These are phyloP conservation scores for Galaxea fascicularis DNA, from an alignment of 92 coral and sea anemone genomes.

Conservation along the genomic window DNA sequence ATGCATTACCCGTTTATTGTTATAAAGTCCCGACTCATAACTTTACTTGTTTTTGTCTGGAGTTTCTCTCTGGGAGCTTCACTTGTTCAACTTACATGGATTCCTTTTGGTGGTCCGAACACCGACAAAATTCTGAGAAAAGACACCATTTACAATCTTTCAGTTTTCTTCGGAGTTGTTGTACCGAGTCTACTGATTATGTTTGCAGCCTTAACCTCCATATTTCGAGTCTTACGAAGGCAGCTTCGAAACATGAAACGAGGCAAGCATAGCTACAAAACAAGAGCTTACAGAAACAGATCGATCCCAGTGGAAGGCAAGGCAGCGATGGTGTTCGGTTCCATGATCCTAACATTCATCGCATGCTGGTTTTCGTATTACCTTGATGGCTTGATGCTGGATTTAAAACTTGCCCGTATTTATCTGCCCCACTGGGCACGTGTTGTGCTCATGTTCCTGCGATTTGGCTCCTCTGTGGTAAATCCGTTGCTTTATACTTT, in stretches of 20 bases:
- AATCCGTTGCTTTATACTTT: slow-evolving; percentile 81
- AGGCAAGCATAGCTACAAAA: slow-evolving; percentile 20
- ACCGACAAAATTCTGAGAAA: slow-evolving; percentile 15
- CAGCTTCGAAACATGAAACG: slow-evolving; percentile 46
- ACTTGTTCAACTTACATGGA: slow-evolving; percentile 59
- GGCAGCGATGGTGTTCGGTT: slow-evolving; percentile 75
- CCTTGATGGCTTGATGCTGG: slow-evolving; percentile 58
- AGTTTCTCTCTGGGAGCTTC: slow-evolving; percentile 51
- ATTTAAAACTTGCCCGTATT: slow-evolving; percentile 41
- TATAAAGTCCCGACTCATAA: slow-evolving; percentile 42
- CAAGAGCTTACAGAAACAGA: slow-evolving; percentile 17
- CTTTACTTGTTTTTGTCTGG: slow-evolving; percentile 45
- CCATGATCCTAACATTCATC: slow-evolving; percentile 74
- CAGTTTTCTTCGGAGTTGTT: slow-evolving; percentile 40
- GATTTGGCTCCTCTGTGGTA: slow-evolving; percentile 66
- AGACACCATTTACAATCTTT: slow-evolving; percentile 42
- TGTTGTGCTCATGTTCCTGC: slow-evolving; percentile 58
- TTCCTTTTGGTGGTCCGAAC: slow-evolving; percentile 26
- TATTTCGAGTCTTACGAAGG: slow-evolving; percentile 38
- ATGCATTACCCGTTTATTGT: slow-evolving; percentile 59
- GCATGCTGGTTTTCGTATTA: slow-evolving; percentile 84
- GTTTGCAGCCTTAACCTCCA: slow-evolving; percentile 14
- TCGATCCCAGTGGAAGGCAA: slow-evolving; percentile 59
- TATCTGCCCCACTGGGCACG: slow-evolving; percentile 57
- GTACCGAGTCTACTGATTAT: slow-evolving; percentile 29